Evolutionary conservation across 2,797 vertebrate genomes (phyloP).

Genomic region (Anguilla obscura): DNA sequence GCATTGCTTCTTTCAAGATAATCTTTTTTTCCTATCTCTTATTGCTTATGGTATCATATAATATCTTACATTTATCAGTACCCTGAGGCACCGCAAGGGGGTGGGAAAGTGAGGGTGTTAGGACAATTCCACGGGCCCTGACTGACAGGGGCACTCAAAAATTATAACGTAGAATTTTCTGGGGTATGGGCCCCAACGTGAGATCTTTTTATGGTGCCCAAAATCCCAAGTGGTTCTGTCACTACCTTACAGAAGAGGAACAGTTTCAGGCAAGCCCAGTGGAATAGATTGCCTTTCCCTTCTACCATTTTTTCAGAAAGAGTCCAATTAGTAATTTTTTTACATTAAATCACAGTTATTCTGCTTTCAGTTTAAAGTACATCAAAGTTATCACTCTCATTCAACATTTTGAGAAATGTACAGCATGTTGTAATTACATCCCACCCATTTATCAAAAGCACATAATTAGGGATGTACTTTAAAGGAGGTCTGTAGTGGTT

Average conservation of each 20-base stretch:
- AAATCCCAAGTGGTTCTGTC: not conserved
- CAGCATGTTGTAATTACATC: not conserved
- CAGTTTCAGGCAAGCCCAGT: not conserved
- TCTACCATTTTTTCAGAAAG: not conserved
- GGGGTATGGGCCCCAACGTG: no score
- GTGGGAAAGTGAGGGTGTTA: not conserved
- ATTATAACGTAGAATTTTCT: not conserved
- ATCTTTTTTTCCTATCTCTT: not conserved
- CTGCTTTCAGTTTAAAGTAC: not conserved
- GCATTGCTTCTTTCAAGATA: not conserved
- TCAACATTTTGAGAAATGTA: not conserved
- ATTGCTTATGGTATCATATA: not conserved
- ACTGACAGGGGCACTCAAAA: not conserved
- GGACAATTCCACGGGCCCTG: not conserved
- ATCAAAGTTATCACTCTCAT: not conserved
- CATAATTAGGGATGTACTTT: not conserved
- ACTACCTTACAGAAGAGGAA: not conserved
- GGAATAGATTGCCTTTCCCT: not conserved
- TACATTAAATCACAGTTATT: not conserved
- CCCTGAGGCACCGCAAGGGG: no score
- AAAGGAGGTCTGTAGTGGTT: not conserved
- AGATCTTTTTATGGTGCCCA: not conserved
- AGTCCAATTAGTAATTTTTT: not conserved
- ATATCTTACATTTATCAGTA: not conserved
- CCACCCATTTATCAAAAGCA: conserved; percentile 4